A percentile compares a stretch with the other conserved stretches of the same genome.
Evolutionary conservation across 1,140 invertebrate species (phyloP).

Genomic region (Condylostylus longicornis): DNA sequence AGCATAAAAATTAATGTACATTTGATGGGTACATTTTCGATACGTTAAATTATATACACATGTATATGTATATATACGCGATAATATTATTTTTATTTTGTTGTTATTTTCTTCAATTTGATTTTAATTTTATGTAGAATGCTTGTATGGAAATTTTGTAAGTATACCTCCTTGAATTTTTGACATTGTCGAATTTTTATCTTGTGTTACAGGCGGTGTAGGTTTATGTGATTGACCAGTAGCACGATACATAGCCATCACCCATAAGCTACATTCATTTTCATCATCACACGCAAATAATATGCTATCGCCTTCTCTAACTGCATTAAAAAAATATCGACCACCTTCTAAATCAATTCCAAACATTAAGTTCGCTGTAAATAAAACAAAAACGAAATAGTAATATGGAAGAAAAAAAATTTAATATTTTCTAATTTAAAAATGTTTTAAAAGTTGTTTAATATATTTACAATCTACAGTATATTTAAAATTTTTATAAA

Average conservation of each 20-base stretch:
- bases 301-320: constrained; percentile 94
- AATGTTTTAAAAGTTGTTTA: background rate
- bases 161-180: constrained; percentile 64
- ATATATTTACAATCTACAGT: too few species aligned
- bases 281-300: constrained; percentile 96
- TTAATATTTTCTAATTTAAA: background rate
- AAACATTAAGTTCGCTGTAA: constrained; percentile 74
- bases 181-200: constrained; percentile 72
- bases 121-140: background rate
- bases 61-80: background rate
- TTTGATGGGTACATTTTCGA: too few species aligned
- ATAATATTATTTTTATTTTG: too few species aligned
- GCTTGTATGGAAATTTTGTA: constrained; percentile 1
- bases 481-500: too few species aligned
- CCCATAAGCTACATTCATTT: constrained; percentile 96
- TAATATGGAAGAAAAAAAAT: constrained; percentile 6
- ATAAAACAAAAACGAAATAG: constrained; percentile 26
- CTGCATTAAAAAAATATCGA: constrained; percentile 94
- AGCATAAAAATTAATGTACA: too few species aligned
- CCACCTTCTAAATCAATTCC: constrained; percentile 78
- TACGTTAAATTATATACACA: background rate
- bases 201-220: constrained; percentile 77
- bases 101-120: constrained; percentile 18
- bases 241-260: constrained; percentile 95
- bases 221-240: constrained; percentile 99